Evolutionary conservation across 2,888 invertebrate species (phyloP).

Genomic region (Shargacucullia verbasci): DNA sequence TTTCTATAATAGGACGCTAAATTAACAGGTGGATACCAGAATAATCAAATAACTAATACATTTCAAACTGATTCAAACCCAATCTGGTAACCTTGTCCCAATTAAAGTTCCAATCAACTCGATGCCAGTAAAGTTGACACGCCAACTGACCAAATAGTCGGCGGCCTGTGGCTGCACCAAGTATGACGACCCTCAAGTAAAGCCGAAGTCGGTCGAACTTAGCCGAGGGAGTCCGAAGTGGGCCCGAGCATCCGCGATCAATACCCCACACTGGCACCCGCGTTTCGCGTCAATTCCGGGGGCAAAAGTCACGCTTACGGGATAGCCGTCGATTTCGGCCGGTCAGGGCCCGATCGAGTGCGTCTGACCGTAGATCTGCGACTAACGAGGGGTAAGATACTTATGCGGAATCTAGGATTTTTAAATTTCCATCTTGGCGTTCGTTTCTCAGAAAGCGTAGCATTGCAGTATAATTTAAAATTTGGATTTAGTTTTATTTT

Average conservation of each 20-base stretch:
- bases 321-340: slow-evolving; percentile 84
- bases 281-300: slow-evolving; percentile 84
- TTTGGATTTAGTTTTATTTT: not conserved
- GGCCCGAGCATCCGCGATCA: slow-evolving; percentile 82
- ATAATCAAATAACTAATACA: slow-evolving; percentile 33
- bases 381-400: slow-evolving; percentile 65
- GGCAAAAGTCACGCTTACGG: slow-evolving; percentile 86
- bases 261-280: slow-evolving; percentile 81
- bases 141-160: slow-evolving; percentile 79
- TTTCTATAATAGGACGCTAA: slow-evolving; percentile 7
- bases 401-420: slow-evolving; percentile 67
- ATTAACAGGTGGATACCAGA: slow-evolving; percentile 33
- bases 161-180: slow-evolving; percentile 68
- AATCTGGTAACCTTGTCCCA: slow-evolving; percentile 83
- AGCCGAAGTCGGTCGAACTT: slow-evolving; percentile 79
- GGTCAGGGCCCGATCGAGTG: slow-evolving; percentile 77
- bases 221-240: slow-evolving; percentile 80
- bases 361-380: slow-evolving; percentile 44
- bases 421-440: slow-evolving; percentile 52
- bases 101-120: slow-evolving; percentile 86
- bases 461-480: slow-evolving; percentile 11
- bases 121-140: slow-evolving; percentile 80
- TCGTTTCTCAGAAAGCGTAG: slow-evolving; percentile 17
- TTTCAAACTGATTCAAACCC: slow-evolving; percentile 65
- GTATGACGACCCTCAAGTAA: slow-evolving; percentile 76